These are phyloP conservation scores for Anguilla pacifica DNA, from an alignment of 2,797 vertebrate genomes.

Conservation along the genomic window DNA sequence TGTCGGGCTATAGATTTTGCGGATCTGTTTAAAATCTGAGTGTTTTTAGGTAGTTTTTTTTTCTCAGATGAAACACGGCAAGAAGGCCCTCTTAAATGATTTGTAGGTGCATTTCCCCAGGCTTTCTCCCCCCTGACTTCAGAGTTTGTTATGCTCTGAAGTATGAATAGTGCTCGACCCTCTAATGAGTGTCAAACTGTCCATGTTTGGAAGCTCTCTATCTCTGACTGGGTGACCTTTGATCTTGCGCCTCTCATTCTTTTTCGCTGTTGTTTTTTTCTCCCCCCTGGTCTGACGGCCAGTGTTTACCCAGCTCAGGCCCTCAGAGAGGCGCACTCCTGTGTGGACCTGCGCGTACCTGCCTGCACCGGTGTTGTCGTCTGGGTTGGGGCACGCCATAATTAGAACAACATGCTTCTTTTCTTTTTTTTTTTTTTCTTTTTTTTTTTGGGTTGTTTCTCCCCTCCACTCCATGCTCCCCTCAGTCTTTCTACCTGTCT, in stretches of 20 bases:
- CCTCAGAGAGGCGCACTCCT: slow-evolving; percentile 67
- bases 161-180: not conserved
- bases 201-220: slow-evolving; percentile 31
- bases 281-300: slow-evolving; percentile 57
- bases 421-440: slow-evolving; percentile 55
- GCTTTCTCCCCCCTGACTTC: not conserved
- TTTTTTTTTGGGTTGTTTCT: no score
- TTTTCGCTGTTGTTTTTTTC: slow-evolving; percentile 44
- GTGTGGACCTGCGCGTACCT: slow-evolving; percentile 74
- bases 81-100: not conserved
- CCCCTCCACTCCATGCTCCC: slow-evolving; percentile 42
- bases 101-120: no score
- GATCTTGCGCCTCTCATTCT: slow-evolving; percentile 48
- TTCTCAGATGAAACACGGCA: not conserved
- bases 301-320: slow-evolving; percentile 68
- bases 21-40: not conserved
- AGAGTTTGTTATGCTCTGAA: not conserved
- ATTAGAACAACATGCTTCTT: slow-evolving; percentile 75
- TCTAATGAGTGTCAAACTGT: not conserved
- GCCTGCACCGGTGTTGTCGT: slow-evolving; percentile 72
- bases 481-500: slow-evolving; percentile 37
- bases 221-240: slow-evolving; percentile 51
- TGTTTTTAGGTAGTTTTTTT: not conserved
- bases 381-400: slow-evolving; percentile 74
- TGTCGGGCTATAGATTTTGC: not conserved